phyloP scores from a whole-genome alignment of 1,140 invertebrate species.

The Epicauta chinensis region DNA sequence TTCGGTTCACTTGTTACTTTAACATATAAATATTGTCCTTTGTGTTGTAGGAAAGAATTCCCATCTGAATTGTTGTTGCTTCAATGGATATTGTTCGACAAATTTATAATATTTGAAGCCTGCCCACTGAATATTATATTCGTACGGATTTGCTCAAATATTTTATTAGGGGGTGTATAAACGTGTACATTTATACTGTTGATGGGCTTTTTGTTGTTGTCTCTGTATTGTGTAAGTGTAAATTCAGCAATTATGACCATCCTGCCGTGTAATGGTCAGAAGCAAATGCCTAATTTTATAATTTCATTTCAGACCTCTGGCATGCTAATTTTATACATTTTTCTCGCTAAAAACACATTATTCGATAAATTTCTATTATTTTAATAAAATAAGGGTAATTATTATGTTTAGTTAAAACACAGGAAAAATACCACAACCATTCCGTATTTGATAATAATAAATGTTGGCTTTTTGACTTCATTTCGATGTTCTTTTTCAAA shows the following conservation, averaged over 20 bases:
- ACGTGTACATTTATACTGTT: constrained; percentile 7
- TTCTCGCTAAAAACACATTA: no score
- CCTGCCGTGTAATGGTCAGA: constrained; percentile 9
- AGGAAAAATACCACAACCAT: no score
- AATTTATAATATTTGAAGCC: constrained; percentile 22
- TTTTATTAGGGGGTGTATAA: constrained; percentile 3
- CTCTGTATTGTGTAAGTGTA: constrained; percentile 13
- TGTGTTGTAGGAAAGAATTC: constrained; percentile 22
- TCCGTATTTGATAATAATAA: no score
- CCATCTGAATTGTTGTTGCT: constrained; percentile 24
- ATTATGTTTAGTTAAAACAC: no score
- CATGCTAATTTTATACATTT: constrained; percentile 11
- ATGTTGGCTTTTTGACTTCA: no score
- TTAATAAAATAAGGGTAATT: no score
- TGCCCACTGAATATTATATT: constrained; percentile 2
- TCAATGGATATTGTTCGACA: constrained; percentile 23
- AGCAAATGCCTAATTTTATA: constrained; percentile 15
- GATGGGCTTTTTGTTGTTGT: constrained; percentile 7
- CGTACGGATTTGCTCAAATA: constrained; percentile 5
- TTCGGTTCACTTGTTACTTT: constrained; percentile 34
- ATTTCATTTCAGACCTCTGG: constrained; percentile 10
- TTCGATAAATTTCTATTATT: no score
- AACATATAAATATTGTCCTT: constrained; percentile 38
- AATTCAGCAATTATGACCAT: constrained; percentile 14
- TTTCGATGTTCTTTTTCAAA: constrained; percentile 13